Evolutionary conservation across 2,113 vertebrate species (phyloP), one percentile per base, ranked within the genome.

Genomic region (Epinephelus lanceolatus): DNA sequence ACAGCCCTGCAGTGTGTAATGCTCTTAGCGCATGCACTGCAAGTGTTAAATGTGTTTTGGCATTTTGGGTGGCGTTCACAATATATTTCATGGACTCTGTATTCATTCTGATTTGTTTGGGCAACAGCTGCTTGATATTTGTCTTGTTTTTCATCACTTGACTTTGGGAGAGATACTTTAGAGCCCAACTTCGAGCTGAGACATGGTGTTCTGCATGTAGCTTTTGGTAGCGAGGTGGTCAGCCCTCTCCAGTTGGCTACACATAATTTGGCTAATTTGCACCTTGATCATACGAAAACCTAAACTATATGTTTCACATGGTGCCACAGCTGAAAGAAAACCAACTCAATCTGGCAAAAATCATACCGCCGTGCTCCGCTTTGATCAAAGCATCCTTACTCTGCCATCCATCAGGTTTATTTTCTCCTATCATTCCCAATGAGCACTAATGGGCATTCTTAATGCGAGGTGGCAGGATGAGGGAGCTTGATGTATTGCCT

Each of bases 71-170:
- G 65, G 80, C 6, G 70, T 78, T 76, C 77, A 79, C 52, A 76
- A 47, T 49, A 70, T 19, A 57, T 62, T 80, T 81, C 23, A 49
- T 66, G 51, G 25, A 59, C 59, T 66, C 68, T 63, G 33, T 14
- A 56, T 65, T 74, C 42, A 72, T 63, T 77, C n/a, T 27, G 42
- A 81, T 73, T 45, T 27, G 76, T 57, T 62, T 70, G 63, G 45
- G 62, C 74, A 75, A 81, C 92, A 95, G 92, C 89, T 93, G 91
- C 59, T 71, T 30, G 27, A 73, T 82, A 83, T 89, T 86, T 75
- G 65, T 84, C 65, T 76, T 4, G 23, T 81, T 76, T 88, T 84
- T 88, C 76, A 59, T 78, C 53, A 5, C 61, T 79, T 5, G 6
- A 30, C 73, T 71, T 51, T 67, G 51, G 55, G 33, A 81, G 40